Evolutionary conservation across 1,140 invertebrate species (phyloP), one percentile per base, ranked within the genome.

Genomic region (Grapholita molesta): DNA sequence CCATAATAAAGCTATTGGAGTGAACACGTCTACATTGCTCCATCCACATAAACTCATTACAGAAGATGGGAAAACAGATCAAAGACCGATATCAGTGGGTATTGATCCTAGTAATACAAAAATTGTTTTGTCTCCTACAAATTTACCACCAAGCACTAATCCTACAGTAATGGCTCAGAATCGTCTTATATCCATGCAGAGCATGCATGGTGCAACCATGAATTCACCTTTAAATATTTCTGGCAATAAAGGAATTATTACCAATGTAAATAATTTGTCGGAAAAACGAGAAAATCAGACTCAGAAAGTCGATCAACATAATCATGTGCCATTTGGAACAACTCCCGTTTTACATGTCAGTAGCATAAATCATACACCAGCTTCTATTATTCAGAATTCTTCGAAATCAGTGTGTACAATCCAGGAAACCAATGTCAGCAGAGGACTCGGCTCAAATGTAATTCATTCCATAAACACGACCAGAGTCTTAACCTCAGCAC

Each of bases 101-200:
- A n/a, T n/a, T 5, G 91, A 92, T 64, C 82, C 73, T 68, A 84
- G 90, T 70, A 84, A 73, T 73, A 69, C 88, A 30, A 93, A 92
- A 84, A 86, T 92, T 69, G 91, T 92, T 68, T 78, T 91, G 52
- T 91, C 91, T 12, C 83, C 92, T 24, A 85, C 86, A 4, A 83
- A 74, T 72, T 70, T 89, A 32, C 85, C 84, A 70, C 78, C 84
- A 42, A 84, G 71, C 23, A 76, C 84, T 32, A 89, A 86, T 74
- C 76, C 89, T 35, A 86, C 91, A 61, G 77, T 91, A 9, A 78
- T 92, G 80, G 79, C 90, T 23, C 90, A 91, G 75, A 92, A 92
- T 81, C 82, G 91, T 38, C 76, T 93, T 55, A 85, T 92, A 64
- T 84, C 90, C 1, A 85, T 90, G 84, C 86, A 86, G 72, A 86